Conservation (phyloP, 2,888 invertebrate genomes). For the Drosophila stalkeri region DNA sequence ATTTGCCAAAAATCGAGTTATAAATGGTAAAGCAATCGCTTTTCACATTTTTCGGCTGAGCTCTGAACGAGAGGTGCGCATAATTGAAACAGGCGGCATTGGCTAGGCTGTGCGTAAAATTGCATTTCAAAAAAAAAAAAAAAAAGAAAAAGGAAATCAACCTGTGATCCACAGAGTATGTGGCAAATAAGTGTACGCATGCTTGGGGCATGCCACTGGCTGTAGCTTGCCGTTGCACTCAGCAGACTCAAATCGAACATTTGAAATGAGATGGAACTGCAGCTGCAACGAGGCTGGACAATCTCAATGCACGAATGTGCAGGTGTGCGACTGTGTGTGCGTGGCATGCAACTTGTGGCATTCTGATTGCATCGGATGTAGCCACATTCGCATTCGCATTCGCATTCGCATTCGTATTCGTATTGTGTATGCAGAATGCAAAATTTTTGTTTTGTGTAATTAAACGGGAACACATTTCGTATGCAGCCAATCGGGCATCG, state of each 20-base stretch:
- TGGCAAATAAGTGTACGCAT: constrained; percentile 11
- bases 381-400: background rate
- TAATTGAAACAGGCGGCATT: constrained; percentile 1
- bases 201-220: constrained; percentile 10
- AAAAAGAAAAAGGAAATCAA: background rate
- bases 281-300: background rate
- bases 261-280: constrained; percentile 17
- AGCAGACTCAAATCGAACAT: constrained; percentile 21
- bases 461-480: constrained; percentile 38
- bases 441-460: constrained; percentile 66
- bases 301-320: constrained; percentile 1
- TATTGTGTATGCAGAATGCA: constrained; percentile 37
- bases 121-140: constrained; percentile 7
- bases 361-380: constrained; percentile 14
- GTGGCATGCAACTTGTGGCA: constrained; percentile 32
- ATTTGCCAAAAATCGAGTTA: no score
- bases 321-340: constrained; percentile 4
- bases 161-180: constrained; percentile 20
- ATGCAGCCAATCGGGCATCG: constrained; percentile 11
- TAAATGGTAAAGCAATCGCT: background rate
- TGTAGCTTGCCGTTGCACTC: background rate
- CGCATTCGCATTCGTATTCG: background rate
- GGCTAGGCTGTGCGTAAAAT: background rate
- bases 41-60: background rate
- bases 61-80: background rate